These are phyloP conservation scores for Brachionus asplanchnoidis DNA, from an alignment of 1,140 invertebrate species.

Conservation along the genomic window DNA sequence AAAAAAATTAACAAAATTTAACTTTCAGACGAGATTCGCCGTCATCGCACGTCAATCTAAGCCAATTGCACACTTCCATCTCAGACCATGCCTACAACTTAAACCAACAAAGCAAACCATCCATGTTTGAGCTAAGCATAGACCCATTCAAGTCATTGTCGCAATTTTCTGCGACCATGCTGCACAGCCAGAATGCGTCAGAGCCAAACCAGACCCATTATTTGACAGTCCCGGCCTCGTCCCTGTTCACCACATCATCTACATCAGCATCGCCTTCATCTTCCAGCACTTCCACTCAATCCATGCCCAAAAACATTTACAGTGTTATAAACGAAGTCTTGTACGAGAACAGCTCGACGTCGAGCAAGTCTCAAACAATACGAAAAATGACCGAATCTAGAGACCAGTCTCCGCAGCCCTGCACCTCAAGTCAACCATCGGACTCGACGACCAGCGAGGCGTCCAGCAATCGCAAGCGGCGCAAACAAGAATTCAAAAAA, in stretches of 20 bases:
- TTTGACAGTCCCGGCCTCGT: not conserved
- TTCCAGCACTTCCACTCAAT: not conserved
- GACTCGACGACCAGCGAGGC: not conserved
- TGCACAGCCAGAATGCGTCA: not conserved
- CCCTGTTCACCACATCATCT: not conserved
- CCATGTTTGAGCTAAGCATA: not conserved
- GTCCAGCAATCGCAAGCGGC: not conserved
- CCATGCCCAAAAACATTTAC: not conserved
- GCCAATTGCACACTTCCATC: not conserved
- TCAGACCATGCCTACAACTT: not conserved
- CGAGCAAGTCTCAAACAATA: conserved; percentile 4
- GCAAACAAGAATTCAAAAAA: conserved; percentile 38
- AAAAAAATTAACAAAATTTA: not conserved
- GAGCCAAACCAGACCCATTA: not conserved
- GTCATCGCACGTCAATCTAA: not conserved
- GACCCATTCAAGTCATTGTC: not conserved
- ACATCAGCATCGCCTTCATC: conserved; percentile 14
- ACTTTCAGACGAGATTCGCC: conserved; percentile 9
- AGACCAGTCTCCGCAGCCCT: not conserved
- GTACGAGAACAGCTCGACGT: not conserved
- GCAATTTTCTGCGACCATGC: not conserved
- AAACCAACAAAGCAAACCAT: not conserved
- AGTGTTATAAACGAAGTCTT: not conserved
- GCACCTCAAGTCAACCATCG: not conserved
- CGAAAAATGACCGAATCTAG: not conserved